Percentiles rank a stretch among this genome's conserved stretches.
phyloP scores from a whole-genome alignment of 2,888 invertebrate genomes.

The Sphecodes monilicornis region DNA sequence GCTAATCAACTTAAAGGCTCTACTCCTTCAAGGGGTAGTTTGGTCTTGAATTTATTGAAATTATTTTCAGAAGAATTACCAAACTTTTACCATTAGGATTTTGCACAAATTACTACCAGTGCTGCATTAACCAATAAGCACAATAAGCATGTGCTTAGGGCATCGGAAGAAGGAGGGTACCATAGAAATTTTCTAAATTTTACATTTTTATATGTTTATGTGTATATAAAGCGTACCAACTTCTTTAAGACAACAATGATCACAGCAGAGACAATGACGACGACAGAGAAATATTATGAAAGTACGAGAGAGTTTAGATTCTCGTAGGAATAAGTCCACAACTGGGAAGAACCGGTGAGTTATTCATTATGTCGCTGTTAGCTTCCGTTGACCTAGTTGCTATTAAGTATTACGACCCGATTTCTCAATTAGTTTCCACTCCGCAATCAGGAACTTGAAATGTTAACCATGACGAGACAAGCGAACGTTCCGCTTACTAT shows the following conservation, averaged over 20 bases:
- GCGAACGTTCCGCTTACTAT: not conserved
- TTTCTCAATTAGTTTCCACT: conserved; percentile 9
- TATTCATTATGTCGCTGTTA: not conserved
- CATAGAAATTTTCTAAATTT: too few species aligned
- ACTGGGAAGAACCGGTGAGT: not conserved
- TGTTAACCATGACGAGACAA: not conserved
- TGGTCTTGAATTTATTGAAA: not conserved
- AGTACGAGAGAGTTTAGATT: not conserved
- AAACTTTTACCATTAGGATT: too few species aligned
- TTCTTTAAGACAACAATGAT: not conserved
- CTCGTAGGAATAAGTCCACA: not conserved
- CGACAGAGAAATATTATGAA: not conserved
- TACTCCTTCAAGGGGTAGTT: too few species aligned
- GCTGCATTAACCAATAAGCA: too few species aligned
- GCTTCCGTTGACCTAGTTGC: not conserved
- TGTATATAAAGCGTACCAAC: not conserved
- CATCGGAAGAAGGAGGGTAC: too few species aligned
- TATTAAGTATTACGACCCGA: not conserved
- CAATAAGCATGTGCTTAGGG: too few species aligned
- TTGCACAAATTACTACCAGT: too few species aligned
- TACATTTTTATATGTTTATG: too few species aligned
- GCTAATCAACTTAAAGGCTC: too few species aligned
- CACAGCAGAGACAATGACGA: not conserved
- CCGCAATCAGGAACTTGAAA: conserved; percentile 5
- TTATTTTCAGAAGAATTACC: not conserved